phyloP scores from a whole-genome alignment of 2,797 vertebrate genomes.

The Australoheros facetus region DNA sequence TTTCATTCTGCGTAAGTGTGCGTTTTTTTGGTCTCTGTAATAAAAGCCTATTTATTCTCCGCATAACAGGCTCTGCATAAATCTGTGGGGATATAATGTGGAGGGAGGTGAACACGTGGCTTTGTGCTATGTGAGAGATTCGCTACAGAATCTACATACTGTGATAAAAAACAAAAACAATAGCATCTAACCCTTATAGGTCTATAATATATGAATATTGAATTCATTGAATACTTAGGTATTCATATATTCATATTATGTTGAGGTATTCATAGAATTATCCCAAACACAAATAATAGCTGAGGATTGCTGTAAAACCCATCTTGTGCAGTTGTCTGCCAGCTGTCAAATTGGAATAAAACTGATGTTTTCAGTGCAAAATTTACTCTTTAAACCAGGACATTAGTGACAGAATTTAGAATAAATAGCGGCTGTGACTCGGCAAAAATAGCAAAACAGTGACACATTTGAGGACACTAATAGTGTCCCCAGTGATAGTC shows the following conservation, averaged over 20 bases:
- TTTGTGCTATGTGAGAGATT: neutral
- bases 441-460: neutral
- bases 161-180: too few species aligned
- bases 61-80: constrained; percentile 26
- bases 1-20: constrained; percentile 43
- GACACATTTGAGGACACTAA: neutral
- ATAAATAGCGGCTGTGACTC: neutral
- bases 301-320: neutral
- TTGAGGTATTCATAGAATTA: neutral
- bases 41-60: constrained; percentile 68
- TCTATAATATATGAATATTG: neutral
- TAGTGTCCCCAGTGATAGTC: neutral
- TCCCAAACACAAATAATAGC: neutral
- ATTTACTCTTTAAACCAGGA: neutral
- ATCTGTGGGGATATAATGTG: constrained; percentile 7
- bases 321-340: neutral
- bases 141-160: neutral
- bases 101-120: neutral
- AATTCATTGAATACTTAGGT: neutral
- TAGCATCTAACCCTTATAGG: neutral
- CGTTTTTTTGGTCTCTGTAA: constrained; percentile 55
- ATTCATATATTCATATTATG: too few species aligned
- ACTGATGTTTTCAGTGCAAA: constrained; percentile 1
- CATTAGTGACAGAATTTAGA: neutral
- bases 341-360: neutral